Evolutionary conservation across 2,113 vertebrate species (phyloP), one percentile per base, ranked within the genome.

Genomic region (Brienomyrus longianalis): DNA sequence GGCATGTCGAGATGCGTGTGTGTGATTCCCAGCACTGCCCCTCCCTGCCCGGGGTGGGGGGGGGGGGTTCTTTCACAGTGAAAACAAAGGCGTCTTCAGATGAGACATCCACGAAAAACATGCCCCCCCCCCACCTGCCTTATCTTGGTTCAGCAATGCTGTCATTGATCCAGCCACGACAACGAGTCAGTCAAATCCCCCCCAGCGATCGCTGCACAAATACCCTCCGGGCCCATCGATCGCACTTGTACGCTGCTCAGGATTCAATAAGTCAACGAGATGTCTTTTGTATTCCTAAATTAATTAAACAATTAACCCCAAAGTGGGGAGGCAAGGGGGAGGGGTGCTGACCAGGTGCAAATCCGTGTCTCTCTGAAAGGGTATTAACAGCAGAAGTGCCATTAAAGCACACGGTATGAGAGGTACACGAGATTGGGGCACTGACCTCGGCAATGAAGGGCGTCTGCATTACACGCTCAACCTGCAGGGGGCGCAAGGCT

Each of bases 81-180:
- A 87, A 80, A 87, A 54, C 47, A 51, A 51, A 52, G 48, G 45
- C 1, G 84, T 23, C 7, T 23, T 86, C 84, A 50, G 51, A 87
- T 56, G n/a, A 50, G 4, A 35, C 13, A 15, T 87, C 23, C n/a
- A 35, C 7, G 13, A 87, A 86, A 11, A 80, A 35, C 31, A 39
- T 35, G 31, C 31, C 74, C 74, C 70, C 66, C 31, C 74, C 31
- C 74, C 31, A 43, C 74, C 74, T 43, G 13, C 35, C 93, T 96
- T 95, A 94, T 94, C 92, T 94, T 90, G 93, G 86, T 89, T 89
- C 93, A 94, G 93, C 93, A 95, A 94, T 87, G 62, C 93, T 91
- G 88, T 93, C 92, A 92, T 93, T 91, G 92, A 95, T 95, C 89
- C 89, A 43, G 35, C 83, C 10, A 62, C 77, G 93, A 93, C 94